Percentiles rank a stretch among this genome's conserved stretches.
These are phyloP conservation scores for Uropsilus gracilis DNA, from an alignment of 2,113 vertebrate genomes.

Conservation along the genomic window DNA sequence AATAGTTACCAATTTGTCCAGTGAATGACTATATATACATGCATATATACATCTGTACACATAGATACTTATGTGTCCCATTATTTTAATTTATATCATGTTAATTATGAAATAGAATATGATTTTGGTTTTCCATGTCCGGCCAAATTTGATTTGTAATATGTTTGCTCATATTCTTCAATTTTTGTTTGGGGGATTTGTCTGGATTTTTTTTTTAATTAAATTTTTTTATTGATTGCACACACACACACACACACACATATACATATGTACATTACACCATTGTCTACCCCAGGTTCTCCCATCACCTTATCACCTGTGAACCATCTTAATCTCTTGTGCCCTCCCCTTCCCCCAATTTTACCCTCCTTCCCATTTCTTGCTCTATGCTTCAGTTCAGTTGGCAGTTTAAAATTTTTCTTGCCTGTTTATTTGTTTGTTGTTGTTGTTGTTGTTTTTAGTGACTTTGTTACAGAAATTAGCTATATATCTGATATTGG, in stretches of 20 bases:
- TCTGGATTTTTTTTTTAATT: not conserved
- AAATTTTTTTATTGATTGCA: not conserved
- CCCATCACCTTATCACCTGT: no score
- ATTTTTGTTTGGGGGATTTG: not conserved
- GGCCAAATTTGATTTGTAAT: not conserved
- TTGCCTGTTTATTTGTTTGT: no score
- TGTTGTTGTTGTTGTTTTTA: not conserved
- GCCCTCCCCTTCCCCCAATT: no score
- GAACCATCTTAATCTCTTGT: no score
- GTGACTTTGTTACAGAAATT: not conserved
- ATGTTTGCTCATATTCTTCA: not conserved
- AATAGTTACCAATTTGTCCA: not conserved
- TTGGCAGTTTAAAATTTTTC: no score
- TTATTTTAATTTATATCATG: not conserved
- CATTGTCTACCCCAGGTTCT: no score
- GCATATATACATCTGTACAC: no score
- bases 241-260: not conserved
- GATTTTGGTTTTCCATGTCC: not conserved
- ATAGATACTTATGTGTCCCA: not conserved
- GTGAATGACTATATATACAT: not conserved
- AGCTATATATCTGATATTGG: not conserved
- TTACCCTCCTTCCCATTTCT: no score
- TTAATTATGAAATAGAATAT: not conserved
- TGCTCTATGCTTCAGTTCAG: no score
- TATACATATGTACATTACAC: not conserved